These are phyloP conservation scores for Osmerus mordax DNA, from an alignment of 2,113 vertebrate species.

Conservation along the genomic window DNA sequence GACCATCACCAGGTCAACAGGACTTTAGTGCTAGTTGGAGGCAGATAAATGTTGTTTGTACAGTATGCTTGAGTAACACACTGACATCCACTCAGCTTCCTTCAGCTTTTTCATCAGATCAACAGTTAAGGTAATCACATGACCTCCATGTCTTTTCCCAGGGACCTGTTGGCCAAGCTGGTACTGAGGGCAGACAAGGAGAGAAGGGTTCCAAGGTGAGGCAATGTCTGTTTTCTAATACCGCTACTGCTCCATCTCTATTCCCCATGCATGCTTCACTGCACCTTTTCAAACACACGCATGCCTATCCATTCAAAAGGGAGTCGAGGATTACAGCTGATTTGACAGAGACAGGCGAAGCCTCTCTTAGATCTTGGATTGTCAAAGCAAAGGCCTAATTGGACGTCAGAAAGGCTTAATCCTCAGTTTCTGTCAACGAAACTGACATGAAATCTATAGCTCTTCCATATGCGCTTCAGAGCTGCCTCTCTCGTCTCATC, in stretches of 20 bases:
- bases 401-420: constrained; percentile 63
- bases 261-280: background rate
- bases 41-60: background rate
- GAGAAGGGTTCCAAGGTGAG: constrained; percentile 95
- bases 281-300: background rate
- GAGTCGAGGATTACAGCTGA: constrained; percentile 55
- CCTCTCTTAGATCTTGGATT: constrained; percentile 33
- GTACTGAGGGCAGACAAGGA: constrained; percentile 88
- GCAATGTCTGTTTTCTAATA: background rate
- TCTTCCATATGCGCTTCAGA: background rate
- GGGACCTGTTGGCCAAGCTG: constrained; percentile 83
- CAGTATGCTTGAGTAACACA: constrained; percentile 6
- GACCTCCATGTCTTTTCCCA: constrained; percentile 15
- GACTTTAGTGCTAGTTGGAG: constrained; percentile 17
- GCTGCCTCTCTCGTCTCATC: background rate
- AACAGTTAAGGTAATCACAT: background rate
- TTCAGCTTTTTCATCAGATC: background rate
- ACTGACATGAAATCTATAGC: constrained; percentile 41
- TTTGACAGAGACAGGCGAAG: constrained; percentile 50
- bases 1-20: too few relatives aligned
- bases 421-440: constrained; percentile 21
- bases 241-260: background rate
- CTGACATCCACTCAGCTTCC: constrained; percentile 52
- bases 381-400: constrained; percentile 61
- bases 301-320: constrained; percentile 6